These are phyloP conservation scores for Lomographa bimaculata DNA, from an alignment of 2,888 invertebrate genomes.

Conservation along the genomic window DNA sequence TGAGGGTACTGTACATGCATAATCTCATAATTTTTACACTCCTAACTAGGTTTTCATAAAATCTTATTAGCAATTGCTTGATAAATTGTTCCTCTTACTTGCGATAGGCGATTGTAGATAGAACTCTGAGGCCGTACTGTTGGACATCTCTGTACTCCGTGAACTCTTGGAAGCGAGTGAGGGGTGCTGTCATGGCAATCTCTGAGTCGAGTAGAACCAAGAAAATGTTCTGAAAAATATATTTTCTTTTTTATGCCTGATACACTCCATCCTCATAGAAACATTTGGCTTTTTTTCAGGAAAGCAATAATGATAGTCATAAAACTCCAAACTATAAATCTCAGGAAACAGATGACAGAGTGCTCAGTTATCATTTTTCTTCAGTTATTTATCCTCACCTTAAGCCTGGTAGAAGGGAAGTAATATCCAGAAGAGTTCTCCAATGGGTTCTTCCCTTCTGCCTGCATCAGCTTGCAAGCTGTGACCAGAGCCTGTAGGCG, in stretches of 20 bases:
- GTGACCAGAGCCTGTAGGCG: slow-evolving; percentile 87
- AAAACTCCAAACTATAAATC: too few species aligned
- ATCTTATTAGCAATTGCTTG: too few species aligned
- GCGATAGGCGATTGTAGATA: slow-evolving; percentile 63
- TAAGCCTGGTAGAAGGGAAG: slow-evolving; percentile 87
- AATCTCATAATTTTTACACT: too few species aligned
- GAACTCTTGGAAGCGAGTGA: slow-evolving; percentile 89
- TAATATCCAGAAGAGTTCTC: slow-evolving; percentile 79
- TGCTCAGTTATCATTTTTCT: too few species aligned
- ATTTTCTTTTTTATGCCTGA: too few species aligned
- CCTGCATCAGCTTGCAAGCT: slow-evolving; percentile 88
- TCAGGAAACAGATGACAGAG: too few species aligned
- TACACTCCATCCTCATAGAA: too few species aligned
- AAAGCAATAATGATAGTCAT: too few species aligned
- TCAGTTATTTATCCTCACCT: slow-evolving; percentile 52
- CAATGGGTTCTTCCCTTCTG: slow-evolving; percentile 88
- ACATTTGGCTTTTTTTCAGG: too few species aligned
- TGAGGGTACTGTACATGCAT: too few species aligned
- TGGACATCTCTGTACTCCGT: slow-evolving; percentile 89
- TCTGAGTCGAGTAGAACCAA: slow-evolving; percentile 85
- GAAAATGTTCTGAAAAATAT: slow-evolving; percentile 82
- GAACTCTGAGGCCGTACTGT: slow-evolving; percentile 86
- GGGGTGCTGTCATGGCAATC: slow-evolving; percentile 83
- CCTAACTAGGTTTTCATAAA: too few species aligned
- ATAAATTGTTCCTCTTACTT: too few species aligned